Evolutionary conservation across 2,797 vertebrate species (phyloP), one percentile per base, ranked within the genome.

Genomic region (Halcyon smyrnensis): DNA sequence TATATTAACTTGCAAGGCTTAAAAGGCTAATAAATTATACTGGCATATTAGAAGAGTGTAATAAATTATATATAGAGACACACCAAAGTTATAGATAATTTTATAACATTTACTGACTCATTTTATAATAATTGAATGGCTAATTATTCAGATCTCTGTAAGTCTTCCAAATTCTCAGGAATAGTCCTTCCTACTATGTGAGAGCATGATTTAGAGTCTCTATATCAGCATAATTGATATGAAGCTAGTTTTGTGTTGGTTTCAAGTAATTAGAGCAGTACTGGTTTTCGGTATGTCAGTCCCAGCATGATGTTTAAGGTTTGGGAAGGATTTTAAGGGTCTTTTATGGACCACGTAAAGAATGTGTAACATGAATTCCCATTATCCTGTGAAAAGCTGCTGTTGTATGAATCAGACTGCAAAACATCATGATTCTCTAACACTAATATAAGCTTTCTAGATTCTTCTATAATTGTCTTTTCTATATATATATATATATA

Each of bases 61-160:
- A 48, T 36, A 41, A 43, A 32, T 32, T 48, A 9, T 23, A 19
- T 20, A 10, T 28, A 48, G 25, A 24, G 5, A 28, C 6, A 32
- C 5, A 24, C 7, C 7, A 24, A 77, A 78, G 6, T 15, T 63
- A 36, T n/a, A n/a, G 30, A 48, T 15, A 60, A 64, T 43, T 81
- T 8, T 48, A 9, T 67, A 6, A 37, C 3, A 24, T 28, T 81
- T 81, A 57, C 36, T 60, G 30, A 15, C 23, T 69, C 32, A 30
- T 73, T 90, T 56, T 57, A 24, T 73, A 46, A 11, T 41, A 54
- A 59, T 21, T 43, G 3, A 50, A 59, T 14, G 41, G 4, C 7
- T 39, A 50, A 59, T 56, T 85, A 34, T 37, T 73, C 41, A 50
- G 48, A 59, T 37, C 4, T 56, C 1, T 0, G 0, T 16, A 37